These are phyloP conservation scores for Myoxocephalus aenaeus DNA, from an alignment of 2,797 vertebrate genomes.

Conservation along the genomic window DNA sequence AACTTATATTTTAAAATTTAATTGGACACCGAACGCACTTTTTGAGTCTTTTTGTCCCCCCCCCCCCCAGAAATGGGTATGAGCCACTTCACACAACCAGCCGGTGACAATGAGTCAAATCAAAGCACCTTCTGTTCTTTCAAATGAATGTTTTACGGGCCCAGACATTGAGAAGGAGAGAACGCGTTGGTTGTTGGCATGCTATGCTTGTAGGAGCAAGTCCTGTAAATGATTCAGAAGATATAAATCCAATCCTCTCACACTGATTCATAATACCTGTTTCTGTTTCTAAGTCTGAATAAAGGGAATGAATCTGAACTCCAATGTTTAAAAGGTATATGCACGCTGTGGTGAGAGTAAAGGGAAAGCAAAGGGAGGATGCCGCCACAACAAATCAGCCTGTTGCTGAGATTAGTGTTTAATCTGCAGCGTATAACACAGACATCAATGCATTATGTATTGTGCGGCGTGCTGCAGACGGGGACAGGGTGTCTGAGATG, in stretches of 20 bases:
- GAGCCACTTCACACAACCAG: background rate
- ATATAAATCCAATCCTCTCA: conserved; percentile 8
- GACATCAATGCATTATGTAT: conserved; percentile 65
- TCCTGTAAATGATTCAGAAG: conserved; percentile 27
- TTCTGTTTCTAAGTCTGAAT: conserved; percentile 3
- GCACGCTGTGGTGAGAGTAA: background rate
- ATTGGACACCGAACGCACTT: background rate
- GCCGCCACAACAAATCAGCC: conserved; percentile 29
- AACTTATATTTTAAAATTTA: background rate
- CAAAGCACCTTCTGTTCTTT: background rate
- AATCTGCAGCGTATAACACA: conserved; percentile 56
- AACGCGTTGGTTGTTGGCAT: background rate
- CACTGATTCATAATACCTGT: conserved; percentile 17
- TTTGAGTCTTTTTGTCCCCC: background rate
- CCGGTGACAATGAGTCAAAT: conserved; percentile 3
- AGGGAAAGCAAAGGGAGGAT: conserved; percentile 17
- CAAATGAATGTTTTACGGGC: background rate
- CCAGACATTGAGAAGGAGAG: background rate
- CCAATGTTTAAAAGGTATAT: conserved; percentile 1
- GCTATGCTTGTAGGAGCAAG: background rate
- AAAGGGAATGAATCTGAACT: background rate
- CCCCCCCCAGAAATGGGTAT: background rate
- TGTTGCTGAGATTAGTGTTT: conserved; percentile 51
- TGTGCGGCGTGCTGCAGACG: conserved; percentile 26
- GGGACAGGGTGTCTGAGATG: conserved; percentile 20